Evolutionary conservation across 2,797 vertebrate species (phyloP).

Genomic region (Sebastes hubbsi): DNA sequence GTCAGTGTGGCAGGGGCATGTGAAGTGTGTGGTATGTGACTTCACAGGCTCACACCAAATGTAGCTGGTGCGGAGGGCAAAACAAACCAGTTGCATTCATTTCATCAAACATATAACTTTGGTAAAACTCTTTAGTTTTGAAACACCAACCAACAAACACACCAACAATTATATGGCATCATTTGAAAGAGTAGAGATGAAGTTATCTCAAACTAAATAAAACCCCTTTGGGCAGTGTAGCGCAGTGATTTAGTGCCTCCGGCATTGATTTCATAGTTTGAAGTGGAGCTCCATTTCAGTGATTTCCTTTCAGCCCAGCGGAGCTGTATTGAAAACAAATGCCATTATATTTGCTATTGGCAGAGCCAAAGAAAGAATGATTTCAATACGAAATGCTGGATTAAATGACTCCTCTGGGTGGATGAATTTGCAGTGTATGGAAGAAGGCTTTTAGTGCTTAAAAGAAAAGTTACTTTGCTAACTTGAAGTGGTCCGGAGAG

Average conservation of each 20-base stretch:
- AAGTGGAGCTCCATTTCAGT: neutral
- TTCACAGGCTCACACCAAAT: slow-evolving; percentile 21
- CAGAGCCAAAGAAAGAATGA: neutral
- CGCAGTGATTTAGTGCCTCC: neutral
- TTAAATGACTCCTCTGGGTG: neutral
- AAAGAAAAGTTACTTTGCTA: neutral
- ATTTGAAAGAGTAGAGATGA: neutral
- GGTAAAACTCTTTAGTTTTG: neutral
- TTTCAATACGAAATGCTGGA: neutral
- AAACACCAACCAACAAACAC: neutral
- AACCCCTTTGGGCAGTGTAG: neutral
- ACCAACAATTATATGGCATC: neutral
- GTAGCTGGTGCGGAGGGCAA: neutral
- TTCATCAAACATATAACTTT: neutral
- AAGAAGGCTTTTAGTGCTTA: neutral
- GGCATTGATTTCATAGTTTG: neutral
- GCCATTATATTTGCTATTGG: neutral
- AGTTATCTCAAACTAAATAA: neutral
- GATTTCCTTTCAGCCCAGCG: neutral
- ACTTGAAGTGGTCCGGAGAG: neutral
- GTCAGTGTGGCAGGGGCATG: slow-evolving; percentile 19
- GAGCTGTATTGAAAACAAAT: neutral
- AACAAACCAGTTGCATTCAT: neutral
- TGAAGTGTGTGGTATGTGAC: slow-evolving; percentile 41
- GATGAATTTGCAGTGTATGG: neutral